Evolutionary conservation across 2,888 invertebrate species (phyloP).

Genomic region (Cephus runcator): DNA sequence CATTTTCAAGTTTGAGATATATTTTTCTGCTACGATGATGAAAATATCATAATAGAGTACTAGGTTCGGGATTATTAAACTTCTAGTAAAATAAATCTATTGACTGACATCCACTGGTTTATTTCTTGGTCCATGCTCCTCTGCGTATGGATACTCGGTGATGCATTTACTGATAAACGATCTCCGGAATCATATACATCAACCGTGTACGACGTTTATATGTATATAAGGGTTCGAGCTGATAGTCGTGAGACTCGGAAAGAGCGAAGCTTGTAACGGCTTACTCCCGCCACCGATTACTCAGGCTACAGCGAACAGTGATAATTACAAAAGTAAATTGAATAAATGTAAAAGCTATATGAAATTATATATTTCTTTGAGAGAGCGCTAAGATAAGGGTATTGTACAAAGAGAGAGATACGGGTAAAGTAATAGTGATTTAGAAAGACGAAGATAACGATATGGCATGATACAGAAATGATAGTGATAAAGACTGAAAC

Average conservation of each 20-base stretch:
- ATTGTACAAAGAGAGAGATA: constrained; percentile 21
- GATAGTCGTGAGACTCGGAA: background rate
- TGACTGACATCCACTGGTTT: background rate
- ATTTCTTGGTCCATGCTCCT: background rate
- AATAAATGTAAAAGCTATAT: background rate
- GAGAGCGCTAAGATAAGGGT: constrained; percentile 9
- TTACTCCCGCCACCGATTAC: background rate
- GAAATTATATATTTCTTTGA: constrained; percentile 4
- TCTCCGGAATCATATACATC: background rate
- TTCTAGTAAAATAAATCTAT: background rate
- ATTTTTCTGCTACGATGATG: background rate
- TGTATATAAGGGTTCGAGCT: background rate
- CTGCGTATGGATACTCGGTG: background rate
- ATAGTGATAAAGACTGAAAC: constrained; percentile 28
- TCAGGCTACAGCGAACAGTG: constrained; percentile 1
- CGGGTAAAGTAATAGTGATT: constrained; percentile 7
- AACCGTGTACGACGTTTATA: background rate
- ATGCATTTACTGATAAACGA: background rate
- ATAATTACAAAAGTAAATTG: background rate
- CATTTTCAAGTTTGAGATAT: background rate
- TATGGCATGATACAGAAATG: constrained; percentile 13
- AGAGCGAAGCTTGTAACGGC: background rate
- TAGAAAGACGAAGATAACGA: background rate
- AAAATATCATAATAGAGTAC: background rate
- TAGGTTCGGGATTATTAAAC: background rate